Base-by-base conservation (phyloP, 1,140 invertebrate genomes). In the Ceratina australensis region DNA sequence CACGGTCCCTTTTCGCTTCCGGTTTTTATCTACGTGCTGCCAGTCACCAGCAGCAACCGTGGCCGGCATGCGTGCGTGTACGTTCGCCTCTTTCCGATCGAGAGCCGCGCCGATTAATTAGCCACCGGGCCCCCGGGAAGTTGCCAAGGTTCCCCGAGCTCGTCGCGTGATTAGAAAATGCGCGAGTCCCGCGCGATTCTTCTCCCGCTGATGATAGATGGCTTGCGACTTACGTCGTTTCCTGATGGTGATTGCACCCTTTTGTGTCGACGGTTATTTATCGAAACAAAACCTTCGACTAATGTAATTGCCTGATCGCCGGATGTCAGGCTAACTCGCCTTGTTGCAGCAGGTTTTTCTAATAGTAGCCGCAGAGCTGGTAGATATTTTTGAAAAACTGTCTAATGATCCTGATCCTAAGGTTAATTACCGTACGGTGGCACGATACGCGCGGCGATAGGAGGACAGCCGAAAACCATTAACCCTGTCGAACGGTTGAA, bases 401-500 rank as follows among this genome's bases (percentile, higher is more conserved):
- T 10, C 8, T 42, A 42, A 42, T 42, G 33, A 42, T 5, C 33
- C 33, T 8, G 33, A 42, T 42, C 10, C 33, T 42, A 42, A 42
- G 33, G 33, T 42, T 42, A 42, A 42, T 42, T 42, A 42, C 5
- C 10, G 10, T 42, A 8, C 33, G 33, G 33, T 10, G 33, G 33
- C 10, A 3, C 33, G 33, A 42, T 8, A 42, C 10, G 0, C 33
- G 10, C 10, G 24, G 18, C 33, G 33, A 42, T 42, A 54, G 16
- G 16, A n/a, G 52, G 60, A 60, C 59, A 59, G 56, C 54, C 50
- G 65, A 26, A 50, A 68, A 52, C 26, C 26, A 68, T 76, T 76
- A 76, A 76, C 56, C 73, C 65, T 69, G 47, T 50, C 56, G 73
- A 22, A 15, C 20, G n/a, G 47, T 52, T 61, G 65, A 69, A 69